Percentiles rank a stretch among this genome's conserved stretches.
phyloP scores from a whole-genome alignment of 1,140 invertebrate genomes.

The Gerris buenoi region DNA sequence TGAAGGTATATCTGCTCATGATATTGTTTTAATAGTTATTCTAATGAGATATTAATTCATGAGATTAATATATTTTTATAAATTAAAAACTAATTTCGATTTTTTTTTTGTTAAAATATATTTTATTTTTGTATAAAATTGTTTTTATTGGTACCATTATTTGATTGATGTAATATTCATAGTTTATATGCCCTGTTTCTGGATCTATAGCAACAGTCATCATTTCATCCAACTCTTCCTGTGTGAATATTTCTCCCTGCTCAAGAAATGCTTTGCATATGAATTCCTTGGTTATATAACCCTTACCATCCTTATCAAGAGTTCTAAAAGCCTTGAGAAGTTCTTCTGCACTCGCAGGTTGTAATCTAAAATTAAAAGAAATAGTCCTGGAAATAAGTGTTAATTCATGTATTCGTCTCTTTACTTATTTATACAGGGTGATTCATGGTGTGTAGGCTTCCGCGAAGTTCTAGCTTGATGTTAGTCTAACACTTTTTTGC shows the following conservation, averaged over 20 bases:
- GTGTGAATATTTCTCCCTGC: slow-evolving; percentile 69
- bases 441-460: too few relatives aligned
- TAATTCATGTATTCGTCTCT: too few relatives aligned
- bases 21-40: too few relatives aligned
- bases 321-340: slow-evolving; percentile 68
- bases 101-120: neutral
- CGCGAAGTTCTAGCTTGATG: too few relatives aligned
- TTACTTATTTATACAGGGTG: too few relatives aligned
- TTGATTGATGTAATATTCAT: slow-evolving; percentile 61
- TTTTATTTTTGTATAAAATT: neutral
- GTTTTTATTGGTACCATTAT: slow-evolving; percentile 38
- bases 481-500: too few relatives aligned
- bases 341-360: slow-evolving; percentile 61
- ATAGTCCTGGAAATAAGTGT: too few relatives aligned
- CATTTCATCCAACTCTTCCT: slow-evolving; percentile 83
- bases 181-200: slow-evolving; percentile 58
- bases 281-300: slow-evolving; percentile 49
- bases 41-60: too few relatives aligned
- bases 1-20: too few relatives aligned
- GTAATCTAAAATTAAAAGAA: too few relatives aligned
- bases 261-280: slow-evolving; percentile 58
- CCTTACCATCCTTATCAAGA: slow-evolving; percentile 58
- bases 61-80: too few relatives aligned
- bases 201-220: slow-evolving; percentile 65
- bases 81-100: too few relatives aligned